Evolutionary conservation across 1,140 invertebrate species (phyloP).

Genomic region (Drosophila kikkawai): DNA sequence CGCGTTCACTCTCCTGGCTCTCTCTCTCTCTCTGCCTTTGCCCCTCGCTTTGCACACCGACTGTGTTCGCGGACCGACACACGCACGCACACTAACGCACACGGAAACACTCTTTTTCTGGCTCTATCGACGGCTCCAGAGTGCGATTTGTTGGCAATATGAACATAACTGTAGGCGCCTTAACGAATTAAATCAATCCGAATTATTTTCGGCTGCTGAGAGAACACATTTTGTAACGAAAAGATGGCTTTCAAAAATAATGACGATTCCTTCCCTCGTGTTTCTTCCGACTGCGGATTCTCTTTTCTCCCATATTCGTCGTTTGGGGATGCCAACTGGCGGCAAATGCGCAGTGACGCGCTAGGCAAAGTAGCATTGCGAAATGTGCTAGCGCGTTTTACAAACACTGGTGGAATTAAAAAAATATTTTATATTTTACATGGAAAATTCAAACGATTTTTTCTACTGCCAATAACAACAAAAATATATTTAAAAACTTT

Average conservation of each 20-base stretch:
- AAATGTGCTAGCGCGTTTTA: conserved; percentile 4
- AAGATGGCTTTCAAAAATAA: conserved; percentile 57
- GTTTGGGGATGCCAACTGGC: conserved; percentile 19
- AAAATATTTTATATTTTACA: no score
- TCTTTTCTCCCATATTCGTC: conserved; percentile 35
- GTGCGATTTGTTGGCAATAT: conserved; percentile 21
- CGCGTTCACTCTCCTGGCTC: conserved; percentile 43
- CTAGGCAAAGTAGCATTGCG: not conserved
- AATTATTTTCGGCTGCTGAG: conserved; percentile 13
- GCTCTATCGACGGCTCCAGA: conserved; percentile 4
- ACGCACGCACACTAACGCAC: conserved; percentile 73
- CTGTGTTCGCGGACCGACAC: conserved; percentile 63
- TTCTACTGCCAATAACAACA: no score
- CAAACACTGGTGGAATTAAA: not conserved
- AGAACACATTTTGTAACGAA: conserved; percentile 47
- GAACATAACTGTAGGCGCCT: conserved; percentile 17
- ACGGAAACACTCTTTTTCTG: conserved; percentile 64
- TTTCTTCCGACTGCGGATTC: conserved; percentile 72
- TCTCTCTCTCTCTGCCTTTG: conserved; percentile 45
- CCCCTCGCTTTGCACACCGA: conserved; percentile 62
- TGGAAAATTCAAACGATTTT: no score
- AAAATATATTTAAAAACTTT: no score
- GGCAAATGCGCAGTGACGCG: conserved; percentile 6
- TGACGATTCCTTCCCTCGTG: conserved; percentile 79
- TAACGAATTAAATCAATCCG: conserved; percentile 26